Evolutionary conservation across 1,140 invertebrate genomes (phyloP), one percentile per base, ranked within the genome.

Genomic region (Stegodyphus dumicola): DNA sequence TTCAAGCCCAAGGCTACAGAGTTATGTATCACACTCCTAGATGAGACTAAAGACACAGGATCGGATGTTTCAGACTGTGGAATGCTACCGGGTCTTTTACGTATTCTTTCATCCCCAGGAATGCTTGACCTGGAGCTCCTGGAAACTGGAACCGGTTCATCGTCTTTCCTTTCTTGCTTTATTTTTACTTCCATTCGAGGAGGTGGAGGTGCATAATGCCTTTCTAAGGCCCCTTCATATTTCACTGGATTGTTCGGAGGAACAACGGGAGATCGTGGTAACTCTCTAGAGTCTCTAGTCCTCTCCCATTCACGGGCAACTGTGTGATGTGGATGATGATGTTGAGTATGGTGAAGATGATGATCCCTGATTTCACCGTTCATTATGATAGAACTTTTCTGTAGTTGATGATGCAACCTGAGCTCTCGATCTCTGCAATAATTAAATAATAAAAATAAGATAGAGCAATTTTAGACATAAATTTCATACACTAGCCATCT

Each of bases 141-240:
- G 53, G 74, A 77, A 11, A 85, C 65, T 15, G 71, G 65, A 60
- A 60, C 52, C 5, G 81, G 52, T 52, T 85, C 84, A 33, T 85
- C 84, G n/a, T 85, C 84, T 17, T 85, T 85, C n/a, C 84, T 52
- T n/a, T 85, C 84, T 49, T 85, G 84, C 60, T 85, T 85, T 33
- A 85, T 78, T 65, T 85, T 85, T 9, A 85, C 75, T 10, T 85
- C 81, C 81, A 85, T 18, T 51, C 81, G 73, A 11, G 49, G 77
- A 17, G 13, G 11, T n/a, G 77, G 7, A 51, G 60, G 70, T 10
- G 60, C 3, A 7, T 56, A 15, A n/a, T 85, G 84, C 74, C 81
- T 85, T 11, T 85, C 81, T 60, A 85, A 51, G 52, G 73, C 64
- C 17, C 51, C 51, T 66, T 85, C 84, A 56, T 85, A 85, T 53